These are phyloP conservation scores for Tanaodytes sp. DNA, from an alignment of 2,888 invertebrate species.

Conservation along the genomic window DNA sequence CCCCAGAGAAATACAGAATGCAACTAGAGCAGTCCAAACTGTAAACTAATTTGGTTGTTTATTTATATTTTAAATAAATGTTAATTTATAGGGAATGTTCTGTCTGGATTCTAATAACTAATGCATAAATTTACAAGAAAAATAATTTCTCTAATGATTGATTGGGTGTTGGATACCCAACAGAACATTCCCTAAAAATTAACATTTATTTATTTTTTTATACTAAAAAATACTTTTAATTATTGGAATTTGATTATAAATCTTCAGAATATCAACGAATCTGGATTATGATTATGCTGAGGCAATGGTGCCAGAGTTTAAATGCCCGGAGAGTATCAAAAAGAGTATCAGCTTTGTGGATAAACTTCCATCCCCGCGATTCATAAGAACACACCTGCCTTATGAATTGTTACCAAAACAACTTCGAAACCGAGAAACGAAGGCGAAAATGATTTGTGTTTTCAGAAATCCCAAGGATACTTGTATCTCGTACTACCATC, in stretches of 20 bases:
- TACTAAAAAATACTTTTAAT: background rate
- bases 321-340: conserved; percentile 61
- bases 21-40: too few relatives aligned
- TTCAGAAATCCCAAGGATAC: conserved; percentile 92
- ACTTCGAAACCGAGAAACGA: conserved; percentile 69
- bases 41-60: too few relatives aligned
- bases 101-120: too few relatives aligned
- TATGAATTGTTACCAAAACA: conserved; percentile 76
- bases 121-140: too few relatives aligned
- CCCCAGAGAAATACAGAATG: too few relatives aligned
- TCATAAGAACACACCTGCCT: conserved; percentile 80
- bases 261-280: conserved; percentile 59
- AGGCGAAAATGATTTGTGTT: conserved; percentile 85
- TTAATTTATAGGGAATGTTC: too few relatives aligned
- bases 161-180: too few relatives aligned
- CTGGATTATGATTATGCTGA: conserved; percentile 68
- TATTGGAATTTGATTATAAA: background rate
- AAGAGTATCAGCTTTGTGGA: conserved; percentile 55
- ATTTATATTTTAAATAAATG: too few relatives aligned
- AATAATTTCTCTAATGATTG: too few relatives aligned
- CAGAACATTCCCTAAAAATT: too few relatives aligned
- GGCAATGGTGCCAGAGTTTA: background rate
- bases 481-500: conserved; percentile 90
- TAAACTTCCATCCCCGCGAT: conserved; percentile 74
- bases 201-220: background rate